These are phyloP conservation scores for Ascaphus truei DNA, from an alignment of 2,113 vertebrate species.

Conservation along the genomic window DNA sequence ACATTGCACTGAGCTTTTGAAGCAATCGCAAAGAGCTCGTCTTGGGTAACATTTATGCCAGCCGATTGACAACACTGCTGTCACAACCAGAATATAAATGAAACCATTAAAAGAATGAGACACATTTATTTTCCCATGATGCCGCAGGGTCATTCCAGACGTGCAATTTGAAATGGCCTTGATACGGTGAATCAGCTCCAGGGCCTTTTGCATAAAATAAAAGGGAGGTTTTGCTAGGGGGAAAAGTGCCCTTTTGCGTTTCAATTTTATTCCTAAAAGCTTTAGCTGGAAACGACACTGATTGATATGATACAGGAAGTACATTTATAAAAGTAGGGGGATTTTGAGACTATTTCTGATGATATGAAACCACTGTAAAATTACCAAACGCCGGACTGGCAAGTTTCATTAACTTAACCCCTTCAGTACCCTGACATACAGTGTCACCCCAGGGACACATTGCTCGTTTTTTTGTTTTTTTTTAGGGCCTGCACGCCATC, in stretches of 20 bases:
- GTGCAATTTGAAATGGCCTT: background rate
- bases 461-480: too few relatives aligned
- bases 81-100: background rate
- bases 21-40: too few relatives aligned
- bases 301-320: background rate
- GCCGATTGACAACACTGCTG: background rate
- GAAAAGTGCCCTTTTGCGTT: background rate
- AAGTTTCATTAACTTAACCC: too few relatives aligned
- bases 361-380: background rate
- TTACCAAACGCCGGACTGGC: too few relatives aligned
- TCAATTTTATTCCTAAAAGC: background rate
- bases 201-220: background rate
- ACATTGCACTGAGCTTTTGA: too few relatives aligned
- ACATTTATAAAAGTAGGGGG: background rate
- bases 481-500: too few relatives aligned
- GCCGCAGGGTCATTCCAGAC: background rate
- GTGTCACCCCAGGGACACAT: too few relatives aligned
- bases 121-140: background rate
- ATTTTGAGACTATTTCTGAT: background rate
- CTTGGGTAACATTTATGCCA: background rate
- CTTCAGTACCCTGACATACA: too few relatives aligned
- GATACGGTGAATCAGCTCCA: background rate
- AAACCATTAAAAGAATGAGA: background rate
- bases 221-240: background rate
- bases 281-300: background rate